Evolutionary conservation across 2,797 vertebrate species (phyloP).

Genomic region (Tokudaia muenninki): DNA sequence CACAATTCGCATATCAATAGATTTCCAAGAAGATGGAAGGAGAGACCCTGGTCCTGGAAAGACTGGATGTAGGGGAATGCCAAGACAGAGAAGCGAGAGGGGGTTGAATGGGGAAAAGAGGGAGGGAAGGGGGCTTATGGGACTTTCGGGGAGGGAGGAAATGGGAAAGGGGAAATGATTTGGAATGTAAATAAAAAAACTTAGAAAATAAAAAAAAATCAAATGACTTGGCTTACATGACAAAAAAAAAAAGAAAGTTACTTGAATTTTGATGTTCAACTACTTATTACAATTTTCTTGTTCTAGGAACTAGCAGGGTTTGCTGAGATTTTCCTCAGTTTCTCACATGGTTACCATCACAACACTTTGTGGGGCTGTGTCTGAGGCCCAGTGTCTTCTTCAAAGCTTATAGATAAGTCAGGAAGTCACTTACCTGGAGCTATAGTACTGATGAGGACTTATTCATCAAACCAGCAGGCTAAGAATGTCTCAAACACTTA

Average conservation of each 20-base stretch:
- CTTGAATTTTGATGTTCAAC: not conserved
- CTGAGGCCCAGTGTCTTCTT: not conserved
- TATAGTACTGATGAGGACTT: not conserved
- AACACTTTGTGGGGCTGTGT: not conserved
- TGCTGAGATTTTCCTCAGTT: not conserved
- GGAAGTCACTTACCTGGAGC: not conserved
- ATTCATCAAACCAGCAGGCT: not conserved
- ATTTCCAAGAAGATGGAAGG: too few species aligned
- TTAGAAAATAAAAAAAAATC: too few species aligned
- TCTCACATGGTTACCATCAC: not conserved
- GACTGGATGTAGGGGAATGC: too few species aligned
- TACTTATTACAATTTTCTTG: not conserved
- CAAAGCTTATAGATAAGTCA: not conserved
- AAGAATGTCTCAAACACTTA: not conserved
- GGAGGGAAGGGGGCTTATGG: too few species aligned
- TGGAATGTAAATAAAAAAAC: too few species aligned
- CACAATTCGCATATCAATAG: too few species aligned
- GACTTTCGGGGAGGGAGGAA: too few species aligned
- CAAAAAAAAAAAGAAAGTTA: not conserved
- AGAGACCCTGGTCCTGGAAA: too few species aligned
- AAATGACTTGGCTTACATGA: too few species aligned
- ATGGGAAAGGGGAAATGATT: too few species aligned
- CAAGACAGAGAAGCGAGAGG: too few species aligned
- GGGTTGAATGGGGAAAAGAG: too few species aligned
- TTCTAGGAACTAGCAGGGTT: not conserved